These are phyloP conservation scores for Hiodon alosoides DNA, from an alignment of 2,113 vertebrate genomes.

Conservation along the genomic window DNA sequence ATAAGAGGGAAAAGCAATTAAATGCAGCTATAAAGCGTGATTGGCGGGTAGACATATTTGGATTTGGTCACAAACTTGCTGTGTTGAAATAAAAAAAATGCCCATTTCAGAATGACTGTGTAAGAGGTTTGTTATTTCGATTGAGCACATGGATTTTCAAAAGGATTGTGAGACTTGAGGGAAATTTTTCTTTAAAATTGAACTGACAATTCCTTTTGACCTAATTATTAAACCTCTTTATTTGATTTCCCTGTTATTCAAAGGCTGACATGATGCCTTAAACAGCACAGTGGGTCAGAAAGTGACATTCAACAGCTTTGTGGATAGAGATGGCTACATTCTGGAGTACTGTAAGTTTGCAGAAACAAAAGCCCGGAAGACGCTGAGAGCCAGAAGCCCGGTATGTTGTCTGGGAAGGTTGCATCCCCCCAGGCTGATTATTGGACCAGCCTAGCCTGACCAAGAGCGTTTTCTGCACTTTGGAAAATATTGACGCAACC, in stretches of 20 bases:
- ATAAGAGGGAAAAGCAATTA: neutral
- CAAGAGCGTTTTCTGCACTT: constrained; percentile 64
- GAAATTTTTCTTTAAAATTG: too few species aligned
- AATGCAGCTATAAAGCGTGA: neutral
- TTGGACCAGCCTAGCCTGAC: constrained; percentile 58
- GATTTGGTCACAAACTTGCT: neutral
- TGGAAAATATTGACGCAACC: constrained; percentile 62
- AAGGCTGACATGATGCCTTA: too few species aligned
- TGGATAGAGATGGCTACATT: too few species aligned
- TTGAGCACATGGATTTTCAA: neutral
- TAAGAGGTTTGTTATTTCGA: neutral
- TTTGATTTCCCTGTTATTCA: too few species aligned
- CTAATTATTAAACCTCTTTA: too few species aligned
- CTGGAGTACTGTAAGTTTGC: constrained; percentile 24
- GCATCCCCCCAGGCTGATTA: constrained; percentile 41
- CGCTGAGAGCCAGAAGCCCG: constrained; percentile 13
- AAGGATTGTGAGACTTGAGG: neutral
- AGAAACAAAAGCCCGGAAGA: constrained; percentile 37
- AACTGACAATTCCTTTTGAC: too few species aligned
- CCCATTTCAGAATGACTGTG: neutral
- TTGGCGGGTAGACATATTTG: neutral
- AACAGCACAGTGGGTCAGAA: too few species aligned
- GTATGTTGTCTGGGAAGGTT: constrained; percentile 27
- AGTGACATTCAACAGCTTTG: too few species aligned
- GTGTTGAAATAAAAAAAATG: neutral